Evolutionary conservation across 2,113 vertebrate species (phyloP).

Genomic region (Microtus ochrogaster): DNA sequence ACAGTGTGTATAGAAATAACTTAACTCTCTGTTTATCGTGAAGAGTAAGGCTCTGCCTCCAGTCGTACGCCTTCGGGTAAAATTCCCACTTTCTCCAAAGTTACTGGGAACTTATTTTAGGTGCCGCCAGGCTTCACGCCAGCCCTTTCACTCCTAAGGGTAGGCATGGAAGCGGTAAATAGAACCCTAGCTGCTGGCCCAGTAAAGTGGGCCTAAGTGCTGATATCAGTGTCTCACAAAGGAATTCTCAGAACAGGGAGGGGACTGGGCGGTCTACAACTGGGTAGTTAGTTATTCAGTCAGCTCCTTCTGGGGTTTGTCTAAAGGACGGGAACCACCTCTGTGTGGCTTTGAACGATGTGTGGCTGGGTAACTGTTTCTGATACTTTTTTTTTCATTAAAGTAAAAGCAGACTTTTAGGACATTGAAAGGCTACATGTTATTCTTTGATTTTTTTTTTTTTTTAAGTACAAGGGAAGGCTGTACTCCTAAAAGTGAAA

Average conservation of each 20-base stretch:
- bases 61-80: neutral
- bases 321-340: neutral
- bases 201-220: slow-evolving; percentile 38
- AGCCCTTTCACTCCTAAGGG: neutral
- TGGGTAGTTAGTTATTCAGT: neutral
- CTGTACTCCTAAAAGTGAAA: neutral
- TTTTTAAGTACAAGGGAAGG: neutral
- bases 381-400: slow-evolving; percentile 24
- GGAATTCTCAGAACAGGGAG: neutral
- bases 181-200: neutral
- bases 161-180: neutral
- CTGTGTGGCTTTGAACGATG: neutral
- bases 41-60: neutral
- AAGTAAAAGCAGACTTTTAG: slow-evolving; percentile 30
- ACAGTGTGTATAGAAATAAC: neutral
- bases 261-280: neutral
- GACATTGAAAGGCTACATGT: neutral
- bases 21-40: neutral
- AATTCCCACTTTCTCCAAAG: slow-evolving; percentile 13
- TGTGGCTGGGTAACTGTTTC: slow-evolving; percentile 3
- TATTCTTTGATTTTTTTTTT: neutral
- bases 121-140: neutral
- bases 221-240: slow-evolving; percentile 48
- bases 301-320: slow-evolving; percentile 23
- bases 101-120: neutral